These are phyloP conservation scores for Enteromius thamalakanensis DNA, from an alignment of 2,797 vertebrate species.

Conservation along the genomic window DNA sequence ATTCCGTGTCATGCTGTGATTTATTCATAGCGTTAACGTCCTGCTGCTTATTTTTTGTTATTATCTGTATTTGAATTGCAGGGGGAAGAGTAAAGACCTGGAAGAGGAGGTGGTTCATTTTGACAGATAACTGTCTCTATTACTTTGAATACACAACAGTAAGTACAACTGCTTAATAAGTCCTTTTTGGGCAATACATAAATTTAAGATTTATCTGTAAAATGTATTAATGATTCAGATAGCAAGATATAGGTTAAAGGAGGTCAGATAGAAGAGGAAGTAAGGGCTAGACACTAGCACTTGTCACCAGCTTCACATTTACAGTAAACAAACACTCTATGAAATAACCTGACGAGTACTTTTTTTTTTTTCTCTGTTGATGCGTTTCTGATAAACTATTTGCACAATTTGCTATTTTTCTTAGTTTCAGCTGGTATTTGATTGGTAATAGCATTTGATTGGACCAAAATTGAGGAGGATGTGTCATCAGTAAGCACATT, in stretches of 20 bases:
- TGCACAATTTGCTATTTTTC: not conserved
- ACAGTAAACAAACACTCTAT: not conserved
- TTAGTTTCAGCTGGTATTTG: not conserved
- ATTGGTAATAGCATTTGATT: not conserved
- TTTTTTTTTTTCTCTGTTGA: not conserved
- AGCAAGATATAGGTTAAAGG: not conserved
- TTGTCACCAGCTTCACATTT: not conserved
- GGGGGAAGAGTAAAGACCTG: constrained; percentile 97
- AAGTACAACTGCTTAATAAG: constrained; percentile 67
- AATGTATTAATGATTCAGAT: not conserved
- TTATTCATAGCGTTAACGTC: not conserved
- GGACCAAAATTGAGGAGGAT: not conserved
- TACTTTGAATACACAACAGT: constrained; percentile 98
- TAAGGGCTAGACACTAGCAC: not conserved
- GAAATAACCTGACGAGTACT: not conserved
- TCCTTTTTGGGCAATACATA: not conserved
- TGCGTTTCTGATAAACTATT: not conserved
- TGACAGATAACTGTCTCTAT: constrained; percentile 98
- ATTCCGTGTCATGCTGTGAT: not conserved
- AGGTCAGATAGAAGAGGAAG: constrained; percentile 7
- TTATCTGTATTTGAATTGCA: constrained; percentile 61
- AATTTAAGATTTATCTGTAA: not conserved
- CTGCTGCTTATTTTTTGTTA: not conserved
- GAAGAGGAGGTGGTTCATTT: constrained; percentile 98
- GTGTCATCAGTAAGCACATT: constrained; percentile 7